phyloP scores from a whole-genome alignment of 2,797 vertebrate species.

The Aldrovandia affinis region DNA sequence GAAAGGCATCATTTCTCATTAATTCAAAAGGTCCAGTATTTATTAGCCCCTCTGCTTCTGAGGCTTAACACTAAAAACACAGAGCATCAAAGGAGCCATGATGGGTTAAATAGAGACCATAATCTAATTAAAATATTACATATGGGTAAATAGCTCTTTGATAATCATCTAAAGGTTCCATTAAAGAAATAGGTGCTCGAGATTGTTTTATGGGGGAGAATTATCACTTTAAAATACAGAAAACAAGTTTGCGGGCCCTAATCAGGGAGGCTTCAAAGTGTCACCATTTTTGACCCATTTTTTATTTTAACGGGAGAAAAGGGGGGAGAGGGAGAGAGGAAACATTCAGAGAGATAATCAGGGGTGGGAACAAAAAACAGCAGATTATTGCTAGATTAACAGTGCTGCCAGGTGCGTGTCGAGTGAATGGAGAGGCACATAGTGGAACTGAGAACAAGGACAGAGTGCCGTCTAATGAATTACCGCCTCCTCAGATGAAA shows the following conservation, averaged over 20 bases:
- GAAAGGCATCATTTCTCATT: constrained; percentile 91
- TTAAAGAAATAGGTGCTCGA: constrained; percentile 89
- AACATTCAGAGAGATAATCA: constrained; percentile 48
- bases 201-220: constrained; percentile 77
- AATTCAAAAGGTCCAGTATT: constrained; percentile 91
- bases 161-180: constrained; percentile 95
- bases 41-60: constrained; percentile 90
- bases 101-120: constrained; percentile 99
- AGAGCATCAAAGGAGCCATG: constrained; percentile 93
- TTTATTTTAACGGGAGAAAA: constrained; percentile 45
- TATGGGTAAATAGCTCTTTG: constrained; percentile 96
- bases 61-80: constrained; percentile 94
- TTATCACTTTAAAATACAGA: constrained; percentile 81
- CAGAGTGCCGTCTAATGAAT: constrained; percentile 30
- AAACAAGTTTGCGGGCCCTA: constrained; percentile 71
- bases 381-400: constrained; percentile 49
- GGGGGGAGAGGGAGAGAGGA: constrained; percentile 47
- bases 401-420: constrained; percentile 50
- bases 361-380: constrained; percentile 51
- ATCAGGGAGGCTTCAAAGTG: constrained; percentile 75
- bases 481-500: constrained; percentile 29
- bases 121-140: constrained; percentile 99
- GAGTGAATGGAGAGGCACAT: constrained; percentile 27
- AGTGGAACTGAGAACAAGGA: constrained; percentile 19
- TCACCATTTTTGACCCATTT: constrained; percentile 59